Conservation (phyloP, 2,113 vertebrate species). For the Pimephales promelas region DNA sequence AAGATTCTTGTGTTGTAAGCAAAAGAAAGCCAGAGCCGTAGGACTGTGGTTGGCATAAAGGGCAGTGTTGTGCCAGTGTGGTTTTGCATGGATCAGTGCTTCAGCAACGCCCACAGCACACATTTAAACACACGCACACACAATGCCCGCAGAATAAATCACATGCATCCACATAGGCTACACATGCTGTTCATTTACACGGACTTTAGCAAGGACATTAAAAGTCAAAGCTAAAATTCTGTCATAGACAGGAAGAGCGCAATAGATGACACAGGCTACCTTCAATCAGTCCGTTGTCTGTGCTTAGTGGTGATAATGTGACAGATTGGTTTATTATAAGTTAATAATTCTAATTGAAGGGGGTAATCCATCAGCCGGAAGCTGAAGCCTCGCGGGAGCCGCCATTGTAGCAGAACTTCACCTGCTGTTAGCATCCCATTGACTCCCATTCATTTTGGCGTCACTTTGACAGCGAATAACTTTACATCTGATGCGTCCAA, state of each 20-base stretch:
- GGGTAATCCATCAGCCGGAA: too few relatives aligned
- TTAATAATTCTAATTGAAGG: too few relatives aligned
- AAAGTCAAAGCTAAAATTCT: constrained; percentile 25
- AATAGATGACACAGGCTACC: not conserved
- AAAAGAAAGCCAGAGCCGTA: not conserved
- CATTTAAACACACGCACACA: constrained; percentile 13
- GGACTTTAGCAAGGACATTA: constrained; percentile 24
- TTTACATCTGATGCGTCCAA: too few relatives aligned
- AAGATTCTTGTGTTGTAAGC: too few relatives aligned
- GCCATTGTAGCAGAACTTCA: too few relatives aligned
- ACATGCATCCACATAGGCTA: not conserved
- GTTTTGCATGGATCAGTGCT: constrained; percentile 37
- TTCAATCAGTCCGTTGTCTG: too few relatives aligned
- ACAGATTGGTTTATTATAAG: not conserved
- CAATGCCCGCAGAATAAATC: constrained; percentile 25
- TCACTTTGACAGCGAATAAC: too few relatives aligned
- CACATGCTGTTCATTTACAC: constrained; percentile 15
- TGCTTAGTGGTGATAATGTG: too few relatives aligned
- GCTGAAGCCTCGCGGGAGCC: too few relatives aligned
- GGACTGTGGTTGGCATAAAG: constrained; percentile 22
- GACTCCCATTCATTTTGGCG: too few relatives aligned
- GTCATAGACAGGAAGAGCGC: not conserved
- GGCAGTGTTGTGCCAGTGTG: constrained; percentile 31
- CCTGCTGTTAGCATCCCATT: too few relatives aligned
- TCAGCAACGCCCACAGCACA: constrained; percentile 33